Evolutionary conservation across 2,113 vertebrate species (phyloP).

Genomic region (Talpa occidentalis): DNA sequence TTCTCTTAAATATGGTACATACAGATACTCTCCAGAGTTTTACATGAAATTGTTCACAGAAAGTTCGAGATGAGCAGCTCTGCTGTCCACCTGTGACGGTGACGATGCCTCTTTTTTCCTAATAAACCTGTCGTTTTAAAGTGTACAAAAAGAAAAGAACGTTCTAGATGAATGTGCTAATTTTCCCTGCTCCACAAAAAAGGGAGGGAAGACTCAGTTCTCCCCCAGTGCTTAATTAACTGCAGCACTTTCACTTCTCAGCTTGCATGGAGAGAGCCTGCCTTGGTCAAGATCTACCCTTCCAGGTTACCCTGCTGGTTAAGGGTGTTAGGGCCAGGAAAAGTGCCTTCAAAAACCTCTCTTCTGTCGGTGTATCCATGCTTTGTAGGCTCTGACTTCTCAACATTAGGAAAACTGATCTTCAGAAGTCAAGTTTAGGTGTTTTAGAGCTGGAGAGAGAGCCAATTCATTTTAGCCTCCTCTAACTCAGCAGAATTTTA

Average conservation of each 20-base stretch:
- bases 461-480: slow-evolving; percentile 43
- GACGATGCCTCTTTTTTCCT: too few relatives aligned
- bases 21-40: neutral
- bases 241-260: neutral
- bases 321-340: neutral
- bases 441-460: neutral
- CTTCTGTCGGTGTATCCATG: neutral
- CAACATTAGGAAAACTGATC: neutral
- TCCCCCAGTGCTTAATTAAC: neutral
- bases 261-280: neutral
- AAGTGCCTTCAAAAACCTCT: neutral
- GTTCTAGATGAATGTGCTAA: neutral
- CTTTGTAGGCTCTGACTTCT: neutral
- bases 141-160: too few relatives aligned
- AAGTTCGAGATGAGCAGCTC: neutral
- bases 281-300: neutral
- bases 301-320: too few relatives aligned
- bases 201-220: neutral
- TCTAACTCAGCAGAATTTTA: slow-evolving; percentile 55
- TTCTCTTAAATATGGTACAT: neutral
- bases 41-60: slow-evolving; percentile 28
- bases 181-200: neutral
- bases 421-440: neutral
- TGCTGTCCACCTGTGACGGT: too few relatives aligned
- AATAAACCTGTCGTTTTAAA: too few relatives aligned